A percentile compares a stretch with the other conserved stretches of the same genome.
phyloP scores from a whole-genome alignment of 2,113 vertebrate genomes.

The Hassar affinis region DNA sequence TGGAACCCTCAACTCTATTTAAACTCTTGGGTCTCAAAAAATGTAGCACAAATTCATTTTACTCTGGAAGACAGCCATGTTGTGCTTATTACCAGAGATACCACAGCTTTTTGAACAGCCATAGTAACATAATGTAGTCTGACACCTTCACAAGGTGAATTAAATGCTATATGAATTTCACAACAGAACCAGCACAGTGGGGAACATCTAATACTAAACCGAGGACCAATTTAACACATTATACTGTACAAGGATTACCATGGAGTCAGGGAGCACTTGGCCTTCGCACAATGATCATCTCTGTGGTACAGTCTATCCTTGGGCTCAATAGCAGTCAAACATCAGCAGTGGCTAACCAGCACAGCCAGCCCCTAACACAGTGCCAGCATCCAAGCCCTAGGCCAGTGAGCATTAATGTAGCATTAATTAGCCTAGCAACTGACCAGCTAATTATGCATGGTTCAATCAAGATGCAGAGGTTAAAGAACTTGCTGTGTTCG shows the following conservation, averaged over 20 bases:
- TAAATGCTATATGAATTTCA: constrained; percentile 5
- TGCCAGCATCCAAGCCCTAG: constrained; percentile 56
- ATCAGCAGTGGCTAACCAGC: constrained; percentile 62
- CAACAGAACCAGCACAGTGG: background rate
- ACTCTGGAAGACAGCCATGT: background rate
- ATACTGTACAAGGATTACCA: constrained; percentile 58
- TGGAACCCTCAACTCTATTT: too few species aligned
- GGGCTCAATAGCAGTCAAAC: constrained; percentile 56
- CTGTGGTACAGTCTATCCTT: constrained; percentile 53
- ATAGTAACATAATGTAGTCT: background rate
- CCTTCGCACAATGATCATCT: constrained; percentile 34
- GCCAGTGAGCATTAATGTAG: constrained; percentile 63
- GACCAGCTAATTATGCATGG: constrained; percentile 74
- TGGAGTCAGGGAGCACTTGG: constrained; percentile 52
- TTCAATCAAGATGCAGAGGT: constrained; percentile 69
- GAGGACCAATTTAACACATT: background rate
- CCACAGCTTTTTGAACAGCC: background rate
- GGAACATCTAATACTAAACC: background rate
- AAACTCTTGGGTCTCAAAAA: background rate
- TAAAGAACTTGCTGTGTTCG: constrained; percentile 56
- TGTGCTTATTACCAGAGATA: constrained; percentile 10
- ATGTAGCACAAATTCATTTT: background rate
- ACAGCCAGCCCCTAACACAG: constrained; percentile 58
- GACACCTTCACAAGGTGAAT: background rate
- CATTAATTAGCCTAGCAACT: constrained; percentile 74